Base-by-base conservation (phyloP, 2,888 invertebrate genomes). In the Osedax frankpressi region DNA sequence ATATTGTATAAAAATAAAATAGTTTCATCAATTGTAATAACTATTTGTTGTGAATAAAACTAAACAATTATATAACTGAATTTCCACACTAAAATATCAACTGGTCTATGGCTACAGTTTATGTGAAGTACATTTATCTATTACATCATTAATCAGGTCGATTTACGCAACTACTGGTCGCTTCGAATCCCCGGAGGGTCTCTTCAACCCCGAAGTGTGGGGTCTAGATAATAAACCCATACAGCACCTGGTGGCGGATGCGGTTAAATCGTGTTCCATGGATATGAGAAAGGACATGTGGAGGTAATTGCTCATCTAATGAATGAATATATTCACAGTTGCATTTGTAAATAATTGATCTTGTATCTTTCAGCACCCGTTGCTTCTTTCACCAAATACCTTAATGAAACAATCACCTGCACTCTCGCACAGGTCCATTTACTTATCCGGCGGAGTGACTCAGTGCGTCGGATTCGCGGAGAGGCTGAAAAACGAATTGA, bases 261-360 rank as follows among this genome's bases (percentile, higher is more conserved):
- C 87, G 28, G 86, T 88, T 71, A 86, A 86, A 80, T 86, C 86
- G 73, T 87, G 87, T 77, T 87, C 88, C n/a, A 86, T 88, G 80
- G 88, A 88, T 80, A 84, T 86, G 72, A 80, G 88, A n/a, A 84
- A 86, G 78, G 86, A 86, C 77, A 86, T 87, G 85, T 86, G 85
- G 75, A 84, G 83, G 83, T 84, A n/a, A n/a, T n/a, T n/a, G n/a
- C n/a, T n/a, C n/a, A n/a, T n/a, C n/a, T n/a, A n/a, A n/a, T n/a
- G n/a, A n/a, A n/a, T n/a, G n/a, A n/a, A n/a, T n/a, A n/a, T n/a
- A n/a, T n/a, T n/a, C n/a, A n/a, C n/a, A n/a, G n/a, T n/a, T n/a
- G n/a, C n/a, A n/a, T n/a, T n/a, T n/a, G n/a, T n/a, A n/a, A n/a
- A n/a, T n/a, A n/a, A n/a, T n/a, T n/a, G 28, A 71, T 27, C 11